These are phyloP conservation scores for Zhengitettix transpicula DNA, from an alignment of 2,888 invertebrate species.

Conservation along the genomic window DNA sequence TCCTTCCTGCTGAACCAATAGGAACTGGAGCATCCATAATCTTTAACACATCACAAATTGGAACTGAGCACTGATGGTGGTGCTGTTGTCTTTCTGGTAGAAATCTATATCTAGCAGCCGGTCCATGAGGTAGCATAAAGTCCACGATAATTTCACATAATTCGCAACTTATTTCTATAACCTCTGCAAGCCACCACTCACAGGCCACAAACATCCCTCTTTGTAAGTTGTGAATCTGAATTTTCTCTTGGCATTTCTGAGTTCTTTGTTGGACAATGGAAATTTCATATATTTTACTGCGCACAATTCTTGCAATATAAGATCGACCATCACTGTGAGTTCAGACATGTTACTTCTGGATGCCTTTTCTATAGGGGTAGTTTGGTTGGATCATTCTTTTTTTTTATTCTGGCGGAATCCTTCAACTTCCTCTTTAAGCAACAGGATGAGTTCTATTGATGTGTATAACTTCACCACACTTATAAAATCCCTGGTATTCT, in stretches of 20 bases:
- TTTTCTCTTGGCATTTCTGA: too few relatives aligned
- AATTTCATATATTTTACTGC: too few relatives aligned
- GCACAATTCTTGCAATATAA: too few relatives aligned
- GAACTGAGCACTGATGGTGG: background rate
- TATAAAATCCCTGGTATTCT: background rate
- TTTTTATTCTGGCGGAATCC: background rate
- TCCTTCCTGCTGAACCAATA: background rate
- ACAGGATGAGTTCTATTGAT: background rate
- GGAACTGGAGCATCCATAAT: background rate
- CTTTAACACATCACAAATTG: background rate
- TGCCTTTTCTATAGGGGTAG: background rate
- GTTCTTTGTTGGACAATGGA: too few relatives aligned
- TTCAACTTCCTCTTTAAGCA: background rate
- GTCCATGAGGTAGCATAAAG: background rate
- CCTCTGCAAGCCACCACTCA: too few relatives aligned
- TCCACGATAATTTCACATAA: background rate
- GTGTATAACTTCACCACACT: too few relatives aligned
- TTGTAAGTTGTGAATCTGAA: too few relatives aligned
- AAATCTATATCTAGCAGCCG: background rate
- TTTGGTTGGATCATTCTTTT: background rate
- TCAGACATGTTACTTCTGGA: background rate
- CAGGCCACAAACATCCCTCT: too few relatives aligned
- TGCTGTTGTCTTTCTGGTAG: background rate
- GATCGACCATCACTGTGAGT: background rate
- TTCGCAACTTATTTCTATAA: background rate